Base-by-base conservation (phyloP, 2,888 invertebrate species). In the Unio pictorum region DNA sequence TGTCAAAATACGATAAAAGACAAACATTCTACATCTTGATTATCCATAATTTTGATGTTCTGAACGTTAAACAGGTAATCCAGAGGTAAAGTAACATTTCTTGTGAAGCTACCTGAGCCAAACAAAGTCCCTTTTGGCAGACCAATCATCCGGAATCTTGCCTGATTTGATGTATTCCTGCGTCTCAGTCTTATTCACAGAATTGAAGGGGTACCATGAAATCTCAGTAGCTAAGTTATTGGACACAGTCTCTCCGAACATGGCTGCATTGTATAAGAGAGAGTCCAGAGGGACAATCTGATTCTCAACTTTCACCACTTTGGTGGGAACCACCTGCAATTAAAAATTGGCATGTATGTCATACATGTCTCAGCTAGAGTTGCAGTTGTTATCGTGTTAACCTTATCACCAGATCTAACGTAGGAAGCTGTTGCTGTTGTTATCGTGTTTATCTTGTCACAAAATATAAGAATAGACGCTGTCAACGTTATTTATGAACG, bases 121-220 rank as follows among this genome's bases (percentile, higher is more conserved):
- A 30, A 75, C 55, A 11, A 23, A 11, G 61, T 78, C 78, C 7
- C 71, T 61, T 26, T 64, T 70, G 17, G 72, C 74, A 18, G 58
- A 72, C 78, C 78, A 78, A 30, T 60, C 62, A 6, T 55, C 59
- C 1, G 75, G 75, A 26, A 73, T 64, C 18, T 30, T 68, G 20
- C 69, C 71, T 45, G 64, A 68, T 1, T 20, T 45, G 23, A 58
- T 30, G 68, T 78, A 78, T 4, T 61, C 65, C 3, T 28, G 66
- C 17, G 67, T 71, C 30, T 75, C 74, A n/a, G 58, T 62, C 15
- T 8, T 8, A 8, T 7, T 58, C 58, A 58, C 23, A 2, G 23
- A n/a, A 2, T 76, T 79, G 70, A 79, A 74, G 18, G 79, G 79
- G 67, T 73, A 79, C 79, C 79, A 79, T n/a, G 76, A 73, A 23